Conservation (phyloP, 2,113 vertebrate species). For the Nyctereutes procyonoides region DNA sequence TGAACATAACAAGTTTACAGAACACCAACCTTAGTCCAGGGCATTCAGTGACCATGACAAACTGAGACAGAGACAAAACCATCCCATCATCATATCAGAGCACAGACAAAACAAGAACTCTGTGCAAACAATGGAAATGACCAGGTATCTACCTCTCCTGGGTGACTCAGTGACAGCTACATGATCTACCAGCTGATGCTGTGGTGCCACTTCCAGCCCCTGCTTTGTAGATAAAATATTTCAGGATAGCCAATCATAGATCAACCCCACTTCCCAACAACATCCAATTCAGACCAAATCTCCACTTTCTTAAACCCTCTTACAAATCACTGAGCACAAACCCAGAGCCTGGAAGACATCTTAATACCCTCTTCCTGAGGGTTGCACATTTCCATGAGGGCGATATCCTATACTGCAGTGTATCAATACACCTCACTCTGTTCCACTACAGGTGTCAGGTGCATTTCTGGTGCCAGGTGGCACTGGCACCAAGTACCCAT, state of each 20-base stretch:
- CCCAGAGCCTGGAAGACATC: neutral
- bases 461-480: neutral
- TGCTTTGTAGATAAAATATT: neutral
- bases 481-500: neutral
- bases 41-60: neutral
- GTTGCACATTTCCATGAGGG: neutral
- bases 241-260: neutral
- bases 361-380: neutral
- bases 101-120: neutral
- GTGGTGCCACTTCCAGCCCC: neutral
- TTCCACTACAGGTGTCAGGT: neutral
- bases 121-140: neutral
- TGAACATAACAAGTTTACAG: neutral
- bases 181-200: neutral
- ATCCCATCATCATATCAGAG: neutral
- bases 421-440: neutral
- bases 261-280: neutral
- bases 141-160: neutral
- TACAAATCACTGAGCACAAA: neutral
- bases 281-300: neutral
- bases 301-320: neutral
- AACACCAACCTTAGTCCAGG: neutral
- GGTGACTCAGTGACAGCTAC: neutral
- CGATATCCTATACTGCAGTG: too few species aligned
- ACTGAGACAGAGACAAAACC: neutral